Evolutionary conservation across 2,888 invertebrate species (phyloP).

Genomic region (Amiota communis): DNA sequence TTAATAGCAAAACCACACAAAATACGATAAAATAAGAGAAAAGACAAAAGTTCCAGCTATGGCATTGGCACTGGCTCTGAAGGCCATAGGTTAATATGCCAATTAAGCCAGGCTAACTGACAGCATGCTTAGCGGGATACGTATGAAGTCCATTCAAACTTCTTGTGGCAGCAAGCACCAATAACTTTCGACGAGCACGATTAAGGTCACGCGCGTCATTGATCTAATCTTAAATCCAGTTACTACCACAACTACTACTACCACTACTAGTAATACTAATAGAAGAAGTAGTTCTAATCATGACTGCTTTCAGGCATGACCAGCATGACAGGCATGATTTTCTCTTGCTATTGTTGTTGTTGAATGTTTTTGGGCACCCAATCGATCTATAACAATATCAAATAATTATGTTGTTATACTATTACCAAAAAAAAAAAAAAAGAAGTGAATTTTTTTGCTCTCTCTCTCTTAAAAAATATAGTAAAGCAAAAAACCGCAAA

Average conservation of each 20-base stretch:
- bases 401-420: constrained; percentile 24
- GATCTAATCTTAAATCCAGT: constrained; percentile 1
- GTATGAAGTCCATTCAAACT: background rate
- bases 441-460: no score
- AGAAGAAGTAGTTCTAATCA: background rate
- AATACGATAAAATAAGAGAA: background rate
- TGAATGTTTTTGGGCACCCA: background rate
- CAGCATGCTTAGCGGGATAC: background rate
- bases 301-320: no score
- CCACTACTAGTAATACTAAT: background rate
- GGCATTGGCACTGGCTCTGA: no score
- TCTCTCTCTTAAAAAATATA: no score
- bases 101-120: constrained; percentile 21
- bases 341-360: no score
- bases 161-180: constrained; percentile 13
- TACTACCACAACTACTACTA: no score
- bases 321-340: no score
- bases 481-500: background rate
- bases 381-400: constrained; percentile 14
- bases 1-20: background rate
- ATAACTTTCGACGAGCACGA: constrained; percentile 60
- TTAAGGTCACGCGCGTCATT: constrained; percentile 51
- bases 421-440: no score
- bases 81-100: constrained; percentile 19
- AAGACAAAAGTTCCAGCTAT: no score